Conservation (phyloP, 2,113 vertebrate genomes). For the Rhabdornis inornatus region DNA sequence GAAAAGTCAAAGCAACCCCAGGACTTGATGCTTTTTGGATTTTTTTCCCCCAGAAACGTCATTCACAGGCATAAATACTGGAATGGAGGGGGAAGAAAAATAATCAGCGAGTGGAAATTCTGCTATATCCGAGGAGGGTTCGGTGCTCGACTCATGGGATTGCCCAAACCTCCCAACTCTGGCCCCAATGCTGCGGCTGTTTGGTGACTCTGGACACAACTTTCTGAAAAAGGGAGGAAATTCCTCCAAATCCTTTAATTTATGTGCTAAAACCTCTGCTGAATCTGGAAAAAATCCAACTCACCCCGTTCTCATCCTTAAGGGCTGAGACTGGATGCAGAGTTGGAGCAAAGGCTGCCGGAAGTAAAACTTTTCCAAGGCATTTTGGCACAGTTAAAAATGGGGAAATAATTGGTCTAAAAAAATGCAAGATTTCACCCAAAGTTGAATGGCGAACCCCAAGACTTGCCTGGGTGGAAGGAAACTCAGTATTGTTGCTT, state of each 20-base stretch:
- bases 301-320: not conserved
- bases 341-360: not conserved
- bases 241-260: constrained; percentile 24
- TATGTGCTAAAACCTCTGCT: not conserved
- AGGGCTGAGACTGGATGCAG: not conserved
- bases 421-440: not conserved
- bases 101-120: not conserved
- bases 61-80: not conserved
- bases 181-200: fast-evolving
- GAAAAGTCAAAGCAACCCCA: not conserved
- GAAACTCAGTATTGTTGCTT: not conserved
- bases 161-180: not conserved
- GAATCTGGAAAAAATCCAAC: not conserved
- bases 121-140: not conserved
- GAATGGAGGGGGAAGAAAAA: not conserved
- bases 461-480: not conserved
- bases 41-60: not conserved
- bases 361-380: not conserved
- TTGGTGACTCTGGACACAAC: not conserved
- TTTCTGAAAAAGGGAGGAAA: not conserved
- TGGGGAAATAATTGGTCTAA: fast-evolving
- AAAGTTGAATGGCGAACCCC: not conserved
- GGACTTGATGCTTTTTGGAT: constrained; percentile 4
- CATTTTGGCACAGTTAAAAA: not conserved
- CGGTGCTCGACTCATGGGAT: not conserved